Evolutionary conservation across 1,140 invertebrate genomes (phyloP).

Genomic region (Diprion similis): DNA sequence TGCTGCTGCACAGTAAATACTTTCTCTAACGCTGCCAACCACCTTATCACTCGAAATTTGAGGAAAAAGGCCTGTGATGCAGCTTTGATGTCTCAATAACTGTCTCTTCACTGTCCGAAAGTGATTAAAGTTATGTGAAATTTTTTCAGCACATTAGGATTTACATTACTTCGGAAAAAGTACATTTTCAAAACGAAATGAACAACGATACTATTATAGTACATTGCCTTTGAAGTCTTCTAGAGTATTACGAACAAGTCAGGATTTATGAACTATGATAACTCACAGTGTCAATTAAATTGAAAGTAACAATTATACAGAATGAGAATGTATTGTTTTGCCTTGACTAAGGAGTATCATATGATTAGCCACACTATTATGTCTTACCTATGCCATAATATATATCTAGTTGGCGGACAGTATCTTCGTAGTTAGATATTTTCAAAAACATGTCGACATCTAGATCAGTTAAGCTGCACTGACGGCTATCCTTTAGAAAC

Average conservation of each 20-base stretch:
- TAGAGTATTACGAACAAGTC: too few relatives aligned
- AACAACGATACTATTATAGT: slow-evolving; percentile 8
- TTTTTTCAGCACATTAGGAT: slow-evolving; percentile 20
- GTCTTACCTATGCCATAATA: slow-evolving; percentile 89
- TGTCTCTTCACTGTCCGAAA: slow-evolving; percentile 88
- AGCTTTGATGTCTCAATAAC: slow-evolving; percentile 90
- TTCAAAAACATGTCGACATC: slow-evolving; percentile 80
- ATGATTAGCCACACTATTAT: too few relatives aligned
- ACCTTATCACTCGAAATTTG: slow-evolving; percentile 79
- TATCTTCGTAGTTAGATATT: slow-evolving; percentile 89
- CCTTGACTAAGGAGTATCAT: too few relatives aligned
- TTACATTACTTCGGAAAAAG: slow-evolving; percentile 1
- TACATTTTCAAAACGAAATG: slow-evolving; percentile 19
- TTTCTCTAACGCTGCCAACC: slow-evolving; percentile 91
- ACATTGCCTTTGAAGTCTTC: too few relatives aligned
- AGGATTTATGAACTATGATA: too few relatives aligned
- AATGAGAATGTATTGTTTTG: too few relatives aligned
- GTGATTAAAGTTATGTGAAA: slow-evolving; percentile 23
- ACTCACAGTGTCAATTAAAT: slow-evolving; percentile 20
- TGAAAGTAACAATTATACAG: not conserved
- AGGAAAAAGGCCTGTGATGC: slow-evolving; percentile 94
- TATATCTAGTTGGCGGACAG: slow-evolving; percentile 86
- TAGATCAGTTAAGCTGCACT: slow-evolving; percentile 70
- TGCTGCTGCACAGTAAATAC: slow-evolving; percentile 94
- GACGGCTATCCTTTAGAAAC: slow-evolving; percentile 47